Percentiles rank a stretch among this genome's conserved stretches.
Conservation (phyloP, 2,888 invertebrate genomes). For the Crocallis elinguaria region DNA sequence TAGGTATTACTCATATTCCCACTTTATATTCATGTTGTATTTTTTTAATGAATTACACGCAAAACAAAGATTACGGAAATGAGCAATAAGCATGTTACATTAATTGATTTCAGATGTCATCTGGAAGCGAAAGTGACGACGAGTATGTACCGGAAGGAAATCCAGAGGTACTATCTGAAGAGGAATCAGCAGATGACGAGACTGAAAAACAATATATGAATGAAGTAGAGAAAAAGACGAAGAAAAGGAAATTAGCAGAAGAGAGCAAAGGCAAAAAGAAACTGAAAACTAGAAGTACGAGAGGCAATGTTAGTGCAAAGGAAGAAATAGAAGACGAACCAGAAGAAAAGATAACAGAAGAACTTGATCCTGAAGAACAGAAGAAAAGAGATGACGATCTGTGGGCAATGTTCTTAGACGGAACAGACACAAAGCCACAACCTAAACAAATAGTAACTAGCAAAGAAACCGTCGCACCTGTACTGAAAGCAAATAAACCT, state of each 20-base stretch:
- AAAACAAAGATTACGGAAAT: background rate
- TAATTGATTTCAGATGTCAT: constrained; percentile 71
- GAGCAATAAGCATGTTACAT: background rate
- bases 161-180: constrained; percentile 87
- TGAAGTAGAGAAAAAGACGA: constrained; percentile 64
- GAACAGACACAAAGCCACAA: constrained; percentile 81
- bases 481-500: constrained; percentile 18
- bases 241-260: constrained; percentile 61
- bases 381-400: constrained; percentile 90
- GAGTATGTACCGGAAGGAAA: constrained; percentile 88
- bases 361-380: constrained; percentile 84
- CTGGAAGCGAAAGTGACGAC: constrained; percentile 91
- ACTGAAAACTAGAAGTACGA: constrained; percentile 45
- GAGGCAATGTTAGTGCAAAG: constrained; percentile 47
- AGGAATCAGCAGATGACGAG: constrained; percentile 87
- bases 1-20: too few relatives aligned
- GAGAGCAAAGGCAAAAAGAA: constrained; percentile 58
- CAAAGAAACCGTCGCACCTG: constrained; percentile 6
- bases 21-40: too few relatives aligned
- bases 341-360: constrained; percentile 47
- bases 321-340: constrained; percentile 46
- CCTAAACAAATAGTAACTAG: constrained; percentile 39
- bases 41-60: background rate
- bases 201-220: constrained; percentile 84
- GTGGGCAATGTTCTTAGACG: constrained; percentile 92